Conservation (phyloP, 2,797 vertebrate genomes). For the Eulemur rubriventer region DNA sequence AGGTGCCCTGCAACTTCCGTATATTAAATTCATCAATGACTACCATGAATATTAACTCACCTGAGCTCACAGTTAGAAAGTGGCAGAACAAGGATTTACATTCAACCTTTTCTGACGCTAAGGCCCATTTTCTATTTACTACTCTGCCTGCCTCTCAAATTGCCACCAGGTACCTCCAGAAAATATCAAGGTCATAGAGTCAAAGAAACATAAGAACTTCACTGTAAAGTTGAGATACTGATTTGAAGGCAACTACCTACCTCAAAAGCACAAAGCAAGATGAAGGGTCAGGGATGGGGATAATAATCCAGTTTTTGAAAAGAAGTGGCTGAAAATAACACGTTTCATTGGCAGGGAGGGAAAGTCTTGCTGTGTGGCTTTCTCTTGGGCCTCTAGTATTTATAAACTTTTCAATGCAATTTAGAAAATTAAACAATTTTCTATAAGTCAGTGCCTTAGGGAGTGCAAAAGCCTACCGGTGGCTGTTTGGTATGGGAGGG, state of each 20-base stretch:
- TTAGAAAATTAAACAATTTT: not conserved
- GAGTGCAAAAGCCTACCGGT: not conserved
- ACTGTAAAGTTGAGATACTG: not conserved
- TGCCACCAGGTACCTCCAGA: not conserved
- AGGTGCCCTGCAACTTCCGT: fast-evolving
- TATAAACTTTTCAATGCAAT: not conserved
- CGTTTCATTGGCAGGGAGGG: not conserved
- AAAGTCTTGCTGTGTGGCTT: not conserved
- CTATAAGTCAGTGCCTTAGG: not conserved
- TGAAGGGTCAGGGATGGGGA: not conserved
- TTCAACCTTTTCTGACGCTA: not conserved
- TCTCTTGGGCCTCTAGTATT: not conserved
- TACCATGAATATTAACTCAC: not conserved
- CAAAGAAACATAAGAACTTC: not conserved
- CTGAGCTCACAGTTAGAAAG: not conserved
- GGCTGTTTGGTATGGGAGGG: not conserved
- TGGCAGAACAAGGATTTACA: not conserved
- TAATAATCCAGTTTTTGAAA: not conserved
- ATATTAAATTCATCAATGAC: not conserved
- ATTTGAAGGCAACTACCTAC: not conserved
- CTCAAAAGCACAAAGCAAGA: not conserved
- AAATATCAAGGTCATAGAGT: not conserved
- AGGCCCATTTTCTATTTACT: not conserved
- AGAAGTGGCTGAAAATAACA: not conserved
- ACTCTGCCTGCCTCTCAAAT: not conserved